Base-by-base conservation (phyloP, 2,888 invertebrate species). In the Pteria penguin region DNA sequence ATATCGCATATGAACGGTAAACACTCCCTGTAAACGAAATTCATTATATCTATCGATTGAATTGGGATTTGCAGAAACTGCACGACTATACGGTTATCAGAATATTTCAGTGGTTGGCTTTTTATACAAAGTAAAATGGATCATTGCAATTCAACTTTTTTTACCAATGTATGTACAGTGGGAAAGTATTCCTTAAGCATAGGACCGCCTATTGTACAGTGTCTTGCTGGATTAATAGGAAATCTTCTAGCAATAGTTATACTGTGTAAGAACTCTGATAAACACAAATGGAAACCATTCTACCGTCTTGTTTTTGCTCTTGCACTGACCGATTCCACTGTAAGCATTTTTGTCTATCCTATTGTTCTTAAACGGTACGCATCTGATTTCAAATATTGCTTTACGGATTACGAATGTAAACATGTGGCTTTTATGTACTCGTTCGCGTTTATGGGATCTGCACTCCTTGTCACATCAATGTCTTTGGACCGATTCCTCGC, bases 271-370 rank as follows among this genome's bases (percentile, higher is more conserved):
- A 22, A 33, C 18, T 33, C 65, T 8, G 45, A 65, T 18, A 65
- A 24, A 36, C 65, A 65, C 45, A 65, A 65, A 65, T 65, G 65
- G 65, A 33, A 45, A 18, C 65, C 65, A 18, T 65, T 65, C 27
- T 65, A 65, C 26, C 65, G 65, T 2, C 65, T 65, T 33, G 65
- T 65, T 4, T 33, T 14, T 5, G 65, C 36, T 65, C 65, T 65
- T 2, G 65, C 65, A 24, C n/a, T 65, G 22, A 65, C 65, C 11
- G 65, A 65, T 26, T 27, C 27, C 18, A 27, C 36, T 8, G 65
- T 33, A 8, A 45, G 33, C 5, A 33, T 65, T 18, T 24, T 65
- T 3, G 65, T 65, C 11, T 65, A 65, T 14, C 65, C 65, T 8
- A 22, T 33, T 11, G 65, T 65, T 14, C 33, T 65, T 33, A 45